These are phyloP conservation scores for Calameuta pallipes DNA, from an alignment of 2,888 invertebrate genomes.

Conservation along the genomic window DNA sequence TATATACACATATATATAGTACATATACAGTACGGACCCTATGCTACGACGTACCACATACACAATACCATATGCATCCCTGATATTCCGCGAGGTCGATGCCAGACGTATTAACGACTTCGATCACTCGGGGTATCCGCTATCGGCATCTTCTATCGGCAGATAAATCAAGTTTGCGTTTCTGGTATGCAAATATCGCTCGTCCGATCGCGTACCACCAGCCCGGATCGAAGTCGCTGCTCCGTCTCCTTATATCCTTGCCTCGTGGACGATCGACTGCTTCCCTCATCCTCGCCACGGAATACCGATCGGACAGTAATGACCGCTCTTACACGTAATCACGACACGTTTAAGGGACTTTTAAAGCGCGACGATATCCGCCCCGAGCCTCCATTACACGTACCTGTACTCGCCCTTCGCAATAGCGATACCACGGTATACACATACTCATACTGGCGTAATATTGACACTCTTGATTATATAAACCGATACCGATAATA, in stretches of 20 bases:
- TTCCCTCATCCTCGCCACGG: not conserved
- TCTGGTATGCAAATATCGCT: constrained; percentile 50
- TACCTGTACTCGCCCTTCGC: not conserved
- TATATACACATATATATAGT: too few species aligned
- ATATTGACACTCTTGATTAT: not conserved
- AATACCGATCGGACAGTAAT: constrained; percentile 36
- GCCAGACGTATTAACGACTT: constrained; percentile 39
- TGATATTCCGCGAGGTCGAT: not conserved
- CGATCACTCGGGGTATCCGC: constrained; percentile 33
- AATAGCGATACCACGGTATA: not conserved
- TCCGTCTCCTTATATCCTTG: not conserved
- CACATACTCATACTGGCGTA: not conserved
- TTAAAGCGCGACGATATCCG: constrained; percentile 24
- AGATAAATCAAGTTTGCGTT: constrained; percentile 44
- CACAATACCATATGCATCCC: not conserved
- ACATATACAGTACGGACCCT: not conserved
- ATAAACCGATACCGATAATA: not conserved
- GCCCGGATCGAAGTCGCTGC: not conserved
- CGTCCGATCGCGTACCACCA: constrained; percentile 31
- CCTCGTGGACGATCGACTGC: not conserved
- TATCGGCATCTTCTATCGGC: constrained; percentile 35
- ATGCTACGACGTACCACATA: constrained; percentile 8
- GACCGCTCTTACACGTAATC: constrained; percentile 42
- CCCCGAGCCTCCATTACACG: not conserved
- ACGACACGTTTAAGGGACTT: constrained; percentile 39